These are phyloP conservation scores for Eira barbara DNA, from an alignment of 2,113 vertebrate genomes.

Conservation along the genomic window DNA sequence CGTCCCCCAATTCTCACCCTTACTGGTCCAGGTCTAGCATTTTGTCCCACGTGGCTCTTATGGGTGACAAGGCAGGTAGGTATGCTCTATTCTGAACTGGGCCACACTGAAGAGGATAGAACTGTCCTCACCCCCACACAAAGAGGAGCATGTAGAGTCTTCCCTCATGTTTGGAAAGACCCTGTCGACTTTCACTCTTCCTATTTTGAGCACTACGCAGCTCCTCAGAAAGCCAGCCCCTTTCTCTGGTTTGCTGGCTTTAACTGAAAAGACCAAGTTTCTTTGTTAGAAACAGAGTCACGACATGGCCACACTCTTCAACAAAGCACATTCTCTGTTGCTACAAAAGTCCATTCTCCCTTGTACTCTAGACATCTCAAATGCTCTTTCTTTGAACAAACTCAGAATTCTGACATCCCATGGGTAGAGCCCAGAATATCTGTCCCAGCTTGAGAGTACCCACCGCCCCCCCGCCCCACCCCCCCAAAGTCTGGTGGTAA, in stretches of 20 bases:
- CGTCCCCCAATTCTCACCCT: slow-evolving; percentile 16
- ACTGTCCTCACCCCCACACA: neutral
- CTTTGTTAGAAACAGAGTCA: neutral
- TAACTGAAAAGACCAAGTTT: neutral
- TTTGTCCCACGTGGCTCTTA: slow-evolving; percentile 10
- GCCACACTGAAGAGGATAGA: neutral
- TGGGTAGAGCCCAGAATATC: neutral
- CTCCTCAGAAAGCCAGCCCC: neutral
- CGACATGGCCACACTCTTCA: neutral
- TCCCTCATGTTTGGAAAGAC: neutral
- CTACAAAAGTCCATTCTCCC: neutral
- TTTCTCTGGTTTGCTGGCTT: neutral
- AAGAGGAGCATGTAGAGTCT: neutral
- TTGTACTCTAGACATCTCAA: neutral
- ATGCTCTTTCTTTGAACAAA: neutral
- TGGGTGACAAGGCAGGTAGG: slow-evolving; percentile 3
- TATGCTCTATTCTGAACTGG: neutral
- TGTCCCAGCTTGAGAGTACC: neutral
- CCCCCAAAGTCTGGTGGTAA: neutral
- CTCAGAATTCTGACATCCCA: neutral
- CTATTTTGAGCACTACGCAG: neutral
- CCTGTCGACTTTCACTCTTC: neutral
- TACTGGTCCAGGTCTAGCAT: slow-evolving; percentile 50
- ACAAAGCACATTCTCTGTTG: slow-evolving; percentile 7
- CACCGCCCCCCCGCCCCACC: too few species aligned